These are phyloP conservation scores for Stichodactyla mertensii DNA, from an alignment of 64 coral and sea anemone genomes.

Conservation along the genomic window DNA sequence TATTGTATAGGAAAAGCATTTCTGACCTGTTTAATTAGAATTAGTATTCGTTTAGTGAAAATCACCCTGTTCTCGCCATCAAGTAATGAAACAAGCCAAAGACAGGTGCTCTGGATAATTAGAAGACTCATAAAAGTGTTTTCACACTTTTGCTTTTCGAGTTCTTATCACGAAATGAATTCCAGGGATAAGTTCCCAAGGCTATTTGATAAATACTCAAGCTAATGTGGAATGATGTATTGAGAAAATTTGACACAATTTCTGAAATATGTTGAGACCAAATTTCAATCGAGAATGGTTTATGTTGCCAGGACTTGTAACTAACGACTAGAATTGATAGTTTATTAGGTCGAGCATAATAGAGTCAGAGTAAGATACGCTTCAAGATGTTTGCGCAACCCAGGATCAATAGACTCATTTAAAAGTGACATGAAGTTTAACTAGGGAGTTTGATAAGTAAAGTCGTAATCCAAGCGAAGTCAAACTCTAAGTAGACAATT, in stretches of 20 bases:
- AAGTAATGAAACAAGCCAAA: not conserved
- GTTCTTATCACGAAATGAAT: not conserved
- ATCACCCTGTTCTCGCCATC: not conserved
- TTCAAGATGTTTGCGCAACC: not conserved
- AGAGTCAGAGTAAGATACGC: not conserved
- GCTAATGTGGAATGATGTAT: not conserved
- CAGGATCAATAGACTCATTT: not conserved
- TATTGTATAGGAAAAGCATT: not conserved
- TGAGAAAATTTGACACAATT: not conserved
- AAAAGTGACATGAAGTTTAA: not conserved
- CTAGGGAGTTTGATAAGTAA: not conserved
- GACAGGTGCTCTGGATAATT: not conserved
- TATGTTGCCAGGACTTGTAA: not conserved
- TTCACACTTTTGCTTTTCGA: not conserved
- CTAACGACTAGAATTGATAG: not conserved
- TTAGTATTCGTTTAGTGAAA: conserved; percentile 10
- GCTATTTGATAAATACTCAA: conserved; percentile 5
- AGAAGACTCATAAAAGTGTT: not conserved
- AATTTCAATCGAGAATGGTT: not conserved
- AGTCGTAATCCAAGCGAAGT: not conserved
- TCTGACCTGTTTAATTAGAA: conserved; percentile 20
- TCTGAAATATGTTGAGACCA: too few species aligned
- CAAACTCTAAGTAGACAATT: not conserved
- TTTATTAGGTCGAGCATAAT: not conserved
- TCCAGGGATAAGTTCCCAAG: not conserved